Conservation (phyloP, 2,888 invertebrate species). For the Adelphocoris suturalis region DNA sequence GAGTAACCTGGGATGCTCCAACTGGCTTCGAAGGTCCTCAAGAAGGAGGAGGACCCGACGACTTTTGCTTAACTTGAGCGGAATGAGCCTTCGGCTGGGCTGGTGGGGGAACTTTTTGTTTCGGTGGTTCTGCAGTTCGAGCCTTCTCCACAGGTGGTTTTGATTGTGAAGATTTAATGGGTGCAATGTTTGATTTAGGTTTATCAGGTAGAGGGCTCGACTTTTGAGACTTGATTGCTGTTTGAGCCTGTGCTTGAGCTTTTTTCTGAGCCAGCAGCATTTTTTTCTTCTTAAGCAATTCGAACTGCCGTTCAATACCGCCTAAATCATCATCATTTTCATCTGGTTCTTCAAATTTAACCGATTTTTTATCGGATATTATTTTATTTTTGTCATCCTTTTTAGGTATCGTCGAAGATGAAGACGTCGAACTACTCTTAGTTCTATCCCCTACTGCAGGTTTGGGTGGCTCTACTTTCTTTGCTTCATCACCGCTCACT, state of each 20-base stretch:
- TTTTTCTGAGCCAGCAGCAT: slow-evolving; percentile 63
- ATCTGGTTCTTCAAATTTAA: slow-evolving; percentile 14
- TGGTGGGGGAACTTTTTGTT: not conserved
- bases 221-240: slow-evolving; percentile 67
- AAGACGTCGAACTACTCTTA: not conserved
- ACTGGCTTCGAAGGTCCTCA: not conserved
- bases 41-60: not conserved
- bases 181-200: not conserved
- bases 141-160: not conserved
- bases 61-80: not conserved
- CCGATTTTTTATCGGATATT: not conserved
- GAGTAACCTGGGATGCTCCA: slow-evolving; percentile 31
- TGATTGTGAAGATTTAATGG: not conserved
- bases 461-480: slow-evolving; percentile 16
- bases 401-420: not conserved
- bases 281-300: slow-evolving; percentile 67
- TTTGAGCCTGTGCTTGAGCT: not conserved
- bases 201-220: not conserved
- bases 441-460: not conserved
- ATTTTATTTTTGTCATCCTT: not conserved
- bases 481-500: not conserved
- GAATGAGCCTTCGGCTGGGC: not conserved
- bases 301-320: slow-evolving; percentile 72
- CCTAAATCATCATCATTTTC: slow-evolving; percentile 30
- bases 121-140: slow-evolving; percentile 12